phyloP scores from a whole-genome alignment of 2,888 invertebrate genomes.

The Eurytoma californica region DNA sequence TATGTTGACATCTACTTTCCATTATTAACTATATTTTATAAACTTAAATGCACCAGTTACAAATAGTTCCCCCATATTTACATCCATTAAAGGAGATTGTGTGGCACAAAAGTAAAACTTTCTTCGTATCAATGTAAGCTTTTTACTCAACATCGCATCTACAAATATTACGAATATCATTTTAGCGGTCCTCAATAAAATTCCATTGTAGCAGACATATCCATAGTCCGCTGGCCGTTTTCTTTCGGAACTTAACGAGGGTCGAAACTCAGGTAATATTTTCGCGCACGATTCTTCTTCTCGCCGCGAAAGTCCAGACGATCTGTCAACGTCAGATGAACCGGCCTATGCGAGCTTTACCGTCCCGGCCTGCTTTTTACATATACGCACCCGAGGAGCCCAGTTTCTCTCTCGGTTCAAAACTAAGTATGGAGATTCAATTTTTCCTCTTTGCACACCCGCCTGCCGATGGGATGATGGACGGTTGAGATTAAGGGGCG shows the following conservation, averaged over 20 bases:
- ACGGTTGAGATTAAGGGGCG: slow-evolving; percentile 29
- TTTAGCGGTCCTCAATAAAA: no score
- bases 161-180: no score
- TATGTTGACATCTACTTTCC: not conserved
- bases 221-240: no score
- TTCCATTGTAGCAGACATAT: no score
- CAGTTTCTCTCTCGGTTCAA: not conserved
- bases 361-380: slow-evolving; percentile 25
- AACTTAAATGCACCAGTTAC: not conserved
- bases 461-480: slow-evolving; percentile 16
- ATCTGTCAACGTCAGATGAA: slow-evolving; percentile 46
- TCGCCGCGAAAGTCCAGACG: slow-evolving; percentile 20
- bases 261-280: no score
- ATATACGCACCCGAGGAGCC: slow-evolving; percentile 5
- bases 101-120: no score
- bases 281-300: not conserved
- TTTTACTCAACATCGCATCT: no score
- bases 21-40: not conserved
- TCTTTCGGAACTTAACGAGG: no score
- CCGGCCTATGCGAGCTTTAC: not conserved
- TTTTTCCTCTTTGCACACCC: slow-evolving; percentile 30
- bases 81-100: no score
- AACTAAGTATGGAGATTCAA: slow-evolving; percentile 39
- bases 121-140: no score
- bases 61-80: not conserved